A percentile compares a stretch with the other conserved stretches of the same genome.
Conservation (phyloP, 2,113 vertebrate genomes). For the Tauraco erythrolophus region DNA sequence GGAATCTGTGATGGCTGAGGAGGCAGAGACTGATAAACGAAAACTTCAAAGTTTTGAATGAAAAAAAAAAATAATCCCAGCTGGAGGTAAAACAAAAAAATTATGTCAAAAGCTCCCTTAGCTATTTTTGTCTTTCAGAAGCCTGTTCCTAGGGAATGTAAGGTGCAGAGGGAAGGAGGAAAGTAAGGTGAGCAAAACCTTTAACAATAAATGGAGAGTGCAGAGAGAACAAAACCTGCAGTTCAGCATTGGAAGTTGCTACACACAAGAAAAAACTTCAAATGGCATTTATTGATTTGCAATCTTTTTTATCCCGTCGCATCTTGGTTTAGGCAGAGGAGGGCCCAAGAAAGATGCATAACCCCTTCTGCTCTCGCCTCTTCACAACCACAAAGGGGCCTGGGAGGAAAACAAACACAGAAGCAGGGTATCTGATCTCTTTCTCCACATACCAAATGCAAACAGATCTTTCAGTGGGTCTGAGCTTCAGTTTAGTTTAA, state of each 20-base stretch:
- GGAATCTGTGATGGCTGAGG: conserved; percentile 37
- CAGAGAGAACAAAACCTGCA: conserved; percentile 55
- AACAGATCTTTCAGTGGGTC: not conserved
- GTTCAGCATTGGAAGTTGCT: conserved; percentile 51
- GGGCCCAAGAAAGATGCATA: conserved; percentile 12
- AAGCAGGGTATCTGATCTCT: not conserved
- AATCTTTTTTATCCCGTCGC: conserved; percentile 54
- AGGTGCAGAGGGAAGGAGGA: conserved; percentile 18
- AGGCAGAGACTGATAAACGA: conserved; percentile 36
- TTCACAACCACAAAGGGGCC: conserved; percentile 13
- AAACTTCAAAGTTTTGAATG: conserved; percentile 67
- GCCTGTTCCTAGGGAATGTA: conserved; percentile 15
- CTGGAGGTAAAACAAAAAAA: conserved; percentile 53
- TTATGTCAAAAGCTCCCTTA: conserved; percentile 27
- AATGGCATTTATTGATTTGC: conserved; percentile 71
- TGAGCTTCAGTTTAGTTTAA: conserved; percentile 7
- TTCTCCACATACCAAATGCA: not conserved
- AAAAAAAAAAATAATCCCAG: not conserved
- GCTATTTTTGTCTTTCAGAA: conserved; percentile 56
- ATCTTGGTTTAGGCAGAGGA: conserved; percentile 55
- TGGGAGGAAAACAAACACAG: conserved; percentile 34
- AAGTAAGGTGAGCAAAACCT: conserved; percentile 56
- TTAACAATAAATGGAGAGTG: conserved; percentile 33
- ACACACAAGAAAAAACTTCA: conserved; percentile 54
- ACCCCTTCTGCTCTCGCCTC: conserved; percentile 8